These are phyloP conservation scores for Brachyhypopomus gauderio DNA, from an alignment of 2,113 vertebrate species.

Conservation along the genomic window DNA sequence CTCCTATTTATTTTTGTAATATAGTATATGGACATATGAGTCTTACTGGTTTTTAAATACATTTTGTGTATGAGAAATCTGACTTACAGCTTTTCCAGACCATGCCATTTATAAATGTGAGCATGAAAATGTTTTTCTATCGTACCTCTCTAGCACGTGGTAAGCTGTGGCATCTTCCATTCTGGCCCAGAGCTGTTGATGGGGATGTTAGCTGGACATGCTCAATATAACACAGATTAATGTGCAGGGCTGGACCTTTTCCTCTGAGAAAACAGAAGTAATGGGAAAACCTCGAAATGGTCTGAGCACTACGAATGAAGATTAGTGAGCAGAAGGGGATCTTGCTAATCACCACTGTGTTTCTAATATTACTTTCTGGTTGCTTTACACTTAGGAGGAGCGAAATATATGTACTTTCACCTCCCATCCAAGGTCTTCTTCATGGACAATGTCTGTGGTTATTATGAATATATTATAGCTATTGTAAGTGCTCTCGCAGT, in stretches of 20 bases:
- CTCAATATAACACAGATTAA: slow-evolving; percentile 70
- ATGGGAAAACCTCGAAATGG: slow-evolving; percentile 51
- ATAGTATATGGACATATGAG: no score
- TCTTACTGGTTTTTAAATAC: no score
- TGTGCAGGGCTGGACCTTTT: slow-evolving; percentile 58
- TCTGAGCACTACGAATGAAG: slow-evolving; percentile 60
- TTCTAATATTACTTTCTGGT: not conserved
- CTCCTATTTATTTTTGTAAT: no score
- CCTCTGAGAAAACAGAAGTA: slow-evolving; percentile 59
- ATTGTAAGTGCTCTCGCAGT: no score
- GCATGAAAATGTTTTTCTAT: slow-evolving; percentile 33
- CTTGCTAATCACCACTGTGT: slow-evolving; percentile 65
- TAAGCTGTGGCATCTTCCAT: not conserved
- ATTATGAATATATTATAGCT: slow-evolving; percentile 8
- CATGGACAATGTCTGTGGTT: not conserved
- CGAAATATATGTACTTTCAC: not conserved
- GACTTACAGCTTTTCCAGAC: not conserved
- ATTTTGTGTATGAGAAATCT: not conserved
- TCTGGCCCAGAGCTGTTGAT: slow-evolving; percentile 15
- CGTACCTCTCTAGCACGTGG: not conserved
- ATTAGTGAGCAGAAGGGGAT: slow-evolving; percentile 63
- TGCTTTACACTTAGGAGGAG: slow-evolving; percentile 11
- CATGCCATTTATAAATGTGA: slow-evolving; percentile 20
- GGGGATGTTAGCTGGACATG: not conserved
- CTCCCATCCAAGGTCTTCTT: not conserved